A percentile compares a stretch with the other conserved stretches of the same genome.
These are phyloP conservation scores for Calidris pygmaea DNA, from an alignment of 2,113 vertebrate species.

Conservation along the genomic window DNA sequence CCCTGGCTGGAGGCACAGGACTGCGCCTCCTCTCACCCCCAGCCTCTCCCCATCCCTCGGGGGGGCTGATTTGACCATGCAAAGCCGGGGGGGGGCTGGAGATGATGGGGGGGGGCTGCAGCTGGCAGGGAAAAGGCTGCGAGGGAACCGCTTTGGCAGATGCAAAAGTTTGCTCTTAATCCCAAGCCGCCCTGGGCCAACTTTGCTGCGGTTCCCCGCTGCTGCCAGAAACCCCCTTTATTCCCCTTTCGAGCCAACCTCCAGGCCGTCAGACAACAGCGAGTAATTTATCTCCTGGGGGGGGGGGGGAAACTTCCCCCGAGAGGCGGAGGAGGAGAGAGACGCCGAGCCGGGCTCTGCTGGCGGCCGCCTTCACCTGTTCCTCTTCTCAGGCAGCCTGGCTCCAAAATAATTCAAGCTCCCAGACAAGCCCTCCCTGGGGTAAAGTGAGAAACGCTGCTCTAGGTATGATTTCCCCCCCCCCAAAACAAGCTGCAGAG, in stretches of 20 bases:
- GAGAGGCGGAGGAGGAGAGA: not conserved
- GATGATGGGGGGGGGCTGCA: constrained; percentile 33
- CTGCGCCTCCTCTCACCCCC: not conserved
- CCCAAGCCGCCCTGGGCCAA: not conserved
- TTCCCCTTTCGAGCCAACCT: not conserved
- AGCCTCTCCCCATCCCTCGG: not conserved
- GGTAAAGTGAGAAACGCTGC: not conserved
- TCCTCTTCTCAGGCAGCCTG: constrained; percentile 21
- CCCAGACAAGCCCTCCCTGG: constrained; percentile 11
- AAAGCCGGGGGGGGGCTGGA: constrained; percentile 25
- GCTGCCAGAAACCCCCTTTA: not conserved
- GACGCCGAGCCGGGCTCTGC: not conserved
- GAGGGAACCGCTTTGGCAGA: not conserved
- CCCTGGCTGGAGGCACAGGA: rapidly evolving
- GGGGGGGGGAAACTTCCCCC: not conserved
- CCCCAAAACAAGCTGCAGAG: not conserved
- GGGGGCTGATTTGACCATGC: not conserved
- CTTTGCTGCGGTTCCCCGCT: not conserved
- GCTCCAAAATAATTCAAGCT: constrained; percentile 11
- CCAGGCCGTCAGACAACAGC: not conserved
- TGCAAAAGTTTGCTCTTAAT: not conserved
- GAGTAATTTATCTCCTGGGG: constrained; percentile 8
- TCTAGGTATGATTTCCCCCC: not conserved
- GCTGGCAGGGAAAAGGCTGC: not conserved
- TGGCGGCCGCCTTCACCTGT: constrained; percentile 44